A percentile compares a stretch with the other conserved stretches of the same genome.
phyloP scores from a whole-genome alignment of 2,888 invertebrate species.

The Agriopis leucophaearia region DNA sequence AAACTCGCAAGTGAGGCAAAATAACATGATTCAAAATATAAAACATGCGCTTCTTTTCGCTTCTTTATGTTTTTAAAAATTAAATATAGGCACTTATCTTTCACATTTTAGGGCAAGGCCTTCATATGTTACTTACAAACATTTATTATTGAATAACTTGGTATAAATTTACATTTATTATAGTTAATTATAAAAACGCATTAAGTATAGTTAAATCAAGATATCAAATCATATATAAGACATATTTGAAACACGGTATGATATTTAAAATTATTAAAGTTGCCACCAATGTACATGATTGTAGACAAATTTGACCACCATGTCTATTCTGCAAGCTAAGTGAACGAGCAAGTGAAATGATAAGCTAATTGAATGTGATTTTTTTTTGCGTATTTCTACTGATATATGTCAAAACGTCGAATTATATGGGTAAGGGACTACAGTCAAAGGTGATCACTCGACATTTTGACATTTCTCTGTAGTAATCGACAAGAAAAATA shows the following conservation, averaged over 20 bases:
- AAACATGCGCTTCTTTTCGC: slow-evolving; percentile 17
- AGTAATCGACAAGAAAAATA: too few relatives aligned
- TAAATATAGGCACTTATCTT: slow-evolving; percentile 2
- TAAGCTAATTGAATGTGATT: too few relatives aligned
- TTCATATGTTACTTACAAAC: neutral
- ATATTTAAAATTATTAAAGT: neutral
- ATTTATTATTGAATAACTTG: neutral
- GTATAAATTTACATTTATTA: neutral
- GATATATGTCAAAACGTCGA: too few relatives aligned
- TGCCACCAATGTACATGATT: too few relatives aligned
- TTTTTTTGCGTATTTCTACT: too few relatives aligned
- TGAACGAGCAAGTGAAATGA: too few relatives aligned
- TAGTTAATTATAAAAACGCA: neutral
- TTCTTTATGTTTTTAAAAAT: slow-evolving; percentile 7
- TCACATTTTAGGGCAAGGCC: slow-evolving; percentile 23
- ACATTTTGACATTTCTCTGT: too few relatives aligned
- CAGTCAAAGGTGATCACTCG: too few relatives aligned
- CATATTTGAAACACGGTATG: neutral
- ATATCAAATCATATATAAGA: neutral
- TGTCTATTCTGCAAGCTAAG: too few relatives aligned
- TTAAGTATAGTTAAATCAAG: neutral
- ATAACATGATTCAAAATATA: neutral
- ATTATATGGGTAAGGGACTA: too few relatives aligned
- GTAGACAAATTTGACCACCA: too few relatives aligned
- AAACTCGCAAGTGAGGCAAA: neutral